These are phyloP conservation scores for Slavum lentiscoides DNA, from an alignment of 2,888 invertebrate genomes.

Conservation along the genomic window DNA sequence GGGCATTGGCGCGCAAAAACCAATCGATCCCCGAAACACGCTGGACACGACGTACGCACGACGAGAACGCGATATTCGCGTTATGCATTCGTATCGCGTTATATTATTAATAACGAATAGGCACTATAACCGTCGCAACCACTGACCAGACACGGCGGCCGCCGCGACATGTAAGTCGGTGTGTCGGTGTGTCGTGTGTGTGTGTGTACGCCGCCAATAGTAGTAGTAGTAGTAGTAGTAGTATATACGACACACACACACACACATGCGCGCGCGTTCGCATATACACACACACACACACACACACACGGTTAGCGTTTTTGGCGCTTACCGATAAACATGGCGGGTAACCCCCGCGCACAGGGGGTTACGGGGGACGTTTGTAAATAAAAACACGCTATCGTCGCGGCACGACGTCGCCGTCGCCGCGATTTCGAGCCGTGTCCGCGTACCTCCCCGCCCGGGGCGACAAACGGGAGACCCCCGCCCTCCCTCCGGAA, in stretches of 20 bases:
- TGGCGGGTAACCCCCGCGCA: slow-evolving; percentile 62
- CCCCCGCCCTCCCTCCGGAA: too few species aligned
- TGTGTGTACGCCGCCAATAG: slow-evolving; percentile 7
- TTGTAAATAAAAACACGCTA: slow-evolving; percentile 29
- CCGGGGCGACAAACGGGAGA: too few species aligned
- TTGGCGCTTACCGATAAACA: slow-evolving; percentile 60
- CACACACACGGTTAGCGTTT: slow-evolving; percentile 52
- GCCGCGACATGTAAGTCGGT: slow-evolving; percentile 19
- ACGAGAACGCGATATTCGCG: not conserved
- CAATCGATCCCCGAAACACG: not conserved
- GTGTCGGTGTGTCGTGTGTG: not conserved
- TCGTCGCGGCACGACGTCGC: not conserved
- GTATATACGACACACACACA: not conserved
- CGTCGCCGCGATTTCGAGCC: not conserved
- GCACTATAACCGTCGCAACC: slow-evolving; percentile 32
- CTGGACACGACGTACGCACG: not conserved
- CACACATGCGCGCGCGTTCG: too few species aligned
- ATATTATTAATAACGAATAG: not conserved
- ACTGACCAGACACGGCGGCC: slow-evolving; percentile 9
- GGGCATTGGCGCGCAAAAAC: slow-evolving; percentile 16
- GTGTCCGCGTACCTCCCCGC: not conserved
- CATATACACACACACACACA: not conserved
- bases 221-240: too few species aligned
- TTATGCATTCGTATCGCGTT: not conserved
- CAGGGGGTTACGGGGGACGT: slow-evolving; percentile 55